Evolutionary conservation across 1,140 invertebrate genomes (phyloP).

Genomic region (Drosophila oshimai): DNA sequence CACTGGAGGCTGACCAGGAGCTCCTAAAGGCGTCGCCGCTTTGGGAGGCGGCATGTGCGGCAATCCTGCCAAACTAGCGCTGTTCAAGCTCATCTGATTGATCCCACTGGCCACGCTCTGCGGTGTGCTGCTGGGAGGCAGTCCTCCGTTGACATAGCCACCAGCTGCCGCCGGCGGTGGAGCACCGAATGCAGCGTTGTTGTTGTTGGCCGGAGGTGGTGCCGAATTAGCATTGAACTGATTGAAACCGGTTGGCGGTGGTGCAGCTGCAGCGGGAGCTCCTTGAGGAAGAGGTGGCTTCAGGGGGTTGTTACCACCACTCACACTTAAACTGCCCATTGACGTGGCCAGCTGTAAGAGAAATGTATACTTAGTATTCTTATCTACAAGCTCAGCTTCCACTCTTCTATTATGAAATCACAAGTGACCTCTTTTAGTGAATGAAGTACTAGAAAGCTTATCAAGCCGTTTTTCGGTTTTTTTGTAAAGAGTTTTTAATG

Average conservation of each 20-base stretch:
- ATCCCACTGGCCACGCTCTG: conserved; percentile 61
- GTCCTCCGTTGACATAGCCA: conserved; percentile 60
- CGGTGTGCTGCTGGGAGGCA: conserved; percentile 29
- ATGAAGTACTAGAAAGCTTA: conserved; percentile 29
- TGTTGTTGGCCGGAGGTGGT: conserved; percentile 48
- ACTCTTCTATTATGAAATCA: conserved; percentile 10
- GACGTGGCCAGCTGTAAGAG: conserved; percentile 65
- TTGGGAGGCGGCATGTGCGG: conserved; percentile 73
- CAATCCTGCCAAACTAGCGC: conserved; percentile 63
- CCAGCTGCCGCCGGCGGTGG: conserved; percentile 8
- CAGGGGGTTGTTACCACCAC: conserved; percentile 49
- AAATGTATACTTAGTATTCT: conserved; percentile 5
- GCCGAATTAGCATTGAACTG: conserved; percentile 55
- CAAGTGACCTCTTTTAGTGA: conserved; percentile 31
- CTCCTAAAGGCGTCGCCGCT: conserved; percentile 17
- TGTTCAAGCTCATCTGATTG: conserved; percentile 79
- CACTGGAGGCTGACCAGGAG: conserved; percentile 10
- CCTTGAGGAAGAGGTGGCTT: conserved; percentile 52
- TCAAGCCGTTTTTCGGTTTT: conserved; percentile 4
- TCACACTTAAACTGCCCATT: conserved; percentile 67
- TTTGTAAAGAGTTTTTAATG: no score
- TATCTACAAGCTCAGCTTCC: conserved; percentile 22
- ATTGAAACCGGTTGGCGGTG: conserved; percentile 44
- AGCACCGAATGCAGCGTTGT: conserved; percentile 58
- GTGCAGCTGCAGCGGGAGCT: conserved; percentile 8